Conservation (phyloP, 1,140 invertebrate genomes). For the Drosophila pallidifrons region DNA sequence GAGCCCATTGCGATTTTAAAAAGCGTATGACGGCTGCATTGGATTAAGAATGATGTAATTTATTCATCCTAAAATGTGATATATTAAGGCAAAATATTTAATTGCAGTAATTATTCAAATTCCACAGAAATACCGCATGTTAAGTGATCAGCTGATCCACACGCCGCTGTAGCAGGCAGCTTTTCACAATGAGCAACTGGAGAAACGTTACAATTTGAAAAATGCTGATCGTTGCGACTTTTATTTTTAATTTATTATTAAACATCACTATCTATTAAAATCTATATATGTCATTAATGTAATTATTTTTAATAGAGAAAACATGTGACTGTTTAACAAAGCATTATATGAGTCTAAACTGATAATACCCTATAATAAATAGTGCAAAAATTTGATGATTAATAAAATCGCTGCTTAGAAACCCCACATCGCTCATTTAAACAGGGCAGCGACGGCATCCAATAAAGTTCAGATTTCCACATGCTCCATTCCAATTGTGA, state of each 20-base stretch:
- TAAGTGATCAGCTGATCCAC: conserved; percentile 22
- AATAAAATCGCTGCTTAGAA: background rate
- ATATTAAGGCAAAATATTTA: no score
- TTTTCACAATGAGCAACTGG: background rate
- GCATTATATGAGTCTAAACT: background rate
- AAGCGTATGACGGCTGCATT: no score
- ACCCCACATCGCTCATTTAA: background rate
- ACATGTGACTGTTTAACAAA: background rate
- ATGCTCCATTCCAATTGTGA: conserved; percentile 25
- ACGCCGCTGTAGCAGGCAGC: conserved; percentile 1
- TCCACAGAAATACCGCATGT: background rate
- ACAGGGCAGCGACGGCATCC: background rate
- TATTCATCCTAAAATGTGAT: background rate
- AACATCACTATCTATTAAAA: background rate
- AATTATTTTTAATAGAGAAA: no score
- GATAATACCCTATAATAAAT: background rate
- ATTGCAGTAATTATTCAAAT: background rate
- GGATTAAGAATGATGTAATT: no score
- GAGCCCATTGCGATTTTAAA: no score
- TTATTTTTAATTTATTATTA: background rate
- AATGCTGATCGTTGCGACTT: background rate
- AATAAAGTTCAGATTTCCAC: conserved; percentile 12
- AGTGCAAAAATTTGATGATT: background rate
- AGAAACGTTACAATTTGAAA: conserved; percentile 27
- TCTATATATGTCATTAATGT: no score